Evolutionary conservation across 2,113 vertebrate genomes (phyloP).

Genomic region (Desmodus rotundus): DNA sequence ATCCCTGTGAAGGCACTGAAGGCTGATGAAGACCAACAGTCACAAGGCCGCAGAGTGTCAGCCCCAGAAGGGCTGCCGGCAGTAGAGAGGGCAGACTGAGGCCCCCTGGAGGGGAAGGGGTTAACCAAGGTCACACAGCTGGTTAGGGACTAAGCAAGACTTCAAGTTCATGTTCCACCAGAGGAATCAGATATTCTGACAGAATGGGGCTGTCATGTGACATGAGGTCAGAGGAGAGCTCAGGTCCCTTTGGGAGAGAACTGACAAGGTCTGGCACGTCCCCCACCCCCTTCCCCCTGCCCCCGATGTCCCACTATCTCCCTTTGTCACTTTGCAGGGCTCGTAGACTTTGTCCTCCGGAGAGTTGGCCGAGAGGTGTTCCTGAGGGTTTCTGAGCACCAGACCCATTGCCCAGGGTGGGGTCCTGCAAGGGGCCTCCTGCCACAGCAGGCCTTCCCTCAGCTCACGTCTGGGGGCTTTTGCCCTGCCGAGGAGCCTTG

Average conservation of each 20-base stretch:
- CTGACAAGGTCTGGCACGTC: not conserved
- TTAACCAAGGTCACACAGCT: not conserved
- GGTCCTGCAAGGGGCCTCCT: accelerated
- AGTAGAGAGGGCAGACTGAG: not conserved
- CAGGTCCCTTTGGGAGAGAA: too few species aligned
- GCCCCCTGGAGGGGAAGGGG: not conserved
- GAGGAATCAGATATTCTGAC: not conserved
- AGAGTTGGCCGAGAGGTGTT: not conserved
- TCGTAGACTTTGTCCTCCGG: not conserved
- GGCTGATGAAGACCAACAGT: not conserved
- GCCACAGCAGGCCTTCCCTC: accelerated
- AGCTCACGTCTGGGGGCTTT: not conserved
- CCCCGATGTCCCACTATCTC: too few species aligned
- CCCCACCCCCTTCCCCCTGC: too few species aligned
- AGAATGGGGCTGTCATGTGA: not conserved
- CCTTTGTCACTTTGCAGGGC: not conserved
- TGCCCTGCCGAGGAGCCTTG: not conserved
- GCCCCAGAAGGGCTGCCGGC: too few species aligned
- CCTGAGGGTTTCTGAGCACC: not conserved
- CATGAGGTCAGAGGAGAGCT: not conserved
- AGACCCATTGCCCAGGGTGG: too few species aligned
- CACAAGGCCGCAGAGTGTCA: not conserved
- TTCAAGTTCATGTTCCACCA: accelerated
- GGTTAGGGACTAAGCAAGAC: not conserved
- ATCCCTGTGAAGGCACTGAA: not conserved